These are phyloP conservation scores for Reinhardtius hippoglossoides DNA, from an alignment of 2,113 vertebrate genomes.

Conservation along the genomic window DNA sequence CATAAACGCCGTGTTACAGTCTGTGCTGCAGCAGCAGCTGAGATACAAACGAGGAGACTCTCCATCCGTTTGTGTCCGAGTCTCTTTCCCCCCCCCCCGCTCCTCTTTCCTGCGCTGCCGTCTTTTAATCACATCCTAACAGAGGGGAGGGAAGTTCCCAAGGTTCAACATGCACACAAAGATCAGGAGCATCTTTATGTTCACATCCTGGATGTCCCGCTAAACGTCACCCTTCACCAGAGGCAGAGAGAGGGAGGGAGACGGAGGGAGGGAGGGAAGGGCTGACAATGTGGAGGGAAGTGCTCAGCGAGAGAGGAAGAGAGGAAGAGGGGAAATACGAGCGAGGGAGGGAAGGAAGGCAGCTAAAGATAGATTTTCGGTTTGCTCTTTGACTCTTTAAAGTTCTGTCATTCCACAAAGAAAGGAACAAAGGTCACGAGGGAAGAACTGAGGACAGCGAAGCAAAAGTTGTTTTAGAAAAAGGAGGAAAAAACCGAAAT, in stretches of 20 bases:
- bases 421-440: not conserved
- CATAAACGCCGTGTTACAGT: too few relatives aligned
- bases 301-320: not conserved
- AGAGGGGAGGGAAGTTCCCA: conserved; percentile 53
- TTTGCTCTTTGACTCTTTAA: conserved; percentile 52
- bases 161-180: conserved; percentile 35
- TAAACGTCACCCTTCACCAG: conserved; percentile 6
- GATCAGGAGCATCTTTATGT: conserved; percentile 15
- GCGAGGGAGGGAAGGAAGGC: conserved; percentile 23
- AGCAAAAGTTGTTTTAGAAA: not conserved
- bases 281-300: conserved; percentile 25
- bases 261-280: not conserved
- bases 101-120: conserved; percentile 7
- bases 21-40: too few relatives aligned
- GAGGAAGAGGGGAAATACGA: not conserved
- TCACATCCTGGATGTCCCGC: conserved; percentile 61
- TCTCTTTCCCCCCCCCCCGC: conserved; percentile 22
- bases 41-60: not conserved
- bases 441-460: not conserved
- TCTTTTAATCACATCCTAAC: conserved; percentile 40
- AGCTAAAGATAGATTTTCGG: conserved; percentile 56
- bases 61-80: not conserved
- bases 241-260: conserved; percentile 5
- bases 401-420: conserved; percentile 24
- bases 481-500: not conserved